These are phyloP conservation scores for Pteria penguin DNA, from an alignment of 2,888 invertebrate species.

Conservation along the genomic window DNA sequence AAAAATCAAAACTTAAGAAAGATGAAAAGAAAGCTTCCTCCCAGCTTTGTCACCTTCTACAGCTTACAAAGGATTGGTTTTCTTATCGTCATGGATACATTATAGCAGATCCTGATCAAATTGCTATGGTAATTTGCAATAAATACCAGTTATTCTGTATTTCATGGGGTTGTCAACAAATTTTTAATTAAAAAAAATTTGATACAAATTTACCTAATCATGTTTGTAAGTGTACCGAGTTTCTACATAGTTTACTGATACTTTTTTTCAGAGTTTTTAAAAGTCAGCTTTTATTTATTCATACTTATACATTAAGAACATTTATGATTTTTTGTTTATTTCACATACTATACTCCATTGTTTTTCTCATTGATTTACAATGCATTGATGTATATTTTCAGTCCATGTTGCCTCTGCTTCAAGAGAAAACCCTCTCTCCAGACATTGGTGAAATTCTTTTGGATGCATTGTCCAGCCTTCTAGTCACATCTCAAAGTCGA, in stretches of 20 bases:
- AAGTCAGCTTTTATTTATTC: too few relatives aligned
- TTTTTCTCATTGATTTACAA: too few relatives aligned
- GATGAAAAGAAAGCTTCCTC: slow-evolving; percentile 28
- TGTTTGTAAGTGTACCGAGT: too few relatives aligned
- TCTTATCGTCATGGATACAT: slow-evolving; percentile 65
- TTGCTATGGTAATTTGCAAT: slow-evolving; percentile 63
- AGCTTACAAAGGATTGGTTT: slow-evolving; percentile 60
- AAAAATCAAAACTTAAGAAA: slow-evolving; percentile 21
- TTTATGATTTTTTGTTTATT: too few relatives aligned
- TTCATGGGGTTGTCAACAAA: too few relatives aligned
- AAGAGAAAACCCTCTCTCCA: slow-evolving; percentile 44
- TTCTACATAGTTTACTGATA: too few relatives aligned
- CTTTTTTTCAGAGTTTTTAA: too few relatives aligned
- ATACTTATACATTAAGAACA: too few relatives aligned
- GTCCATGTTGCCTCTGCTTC: slow-evolving; percentile 56
- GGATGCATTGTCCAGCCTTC: slow-evolving; percentile 51
- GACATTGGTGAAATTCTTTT: slow-evolving; percentile 53
- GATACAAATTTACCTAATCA: too few relatives aligned
- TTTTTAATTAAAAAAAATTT: too few relatives aligned
- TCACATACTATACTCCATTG: too few relatives aligned
- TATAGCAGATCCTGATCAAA: slow-evolving; percentile 57
- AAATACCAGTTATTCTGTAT: not conserved
- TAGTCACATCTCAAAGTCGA: slow-evolving; percentile 52
- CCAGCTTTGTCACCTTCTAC: slow-evolving; percentile 58
- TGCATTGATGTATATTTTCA: too few relatives aligned